A percentile compares a stretch with the other conserved stretches of the same genome.
phyloP scores from a whole-genome alignment of 1,140 invertebrate species.

The Leptinotarsa lineolata region DNA sequence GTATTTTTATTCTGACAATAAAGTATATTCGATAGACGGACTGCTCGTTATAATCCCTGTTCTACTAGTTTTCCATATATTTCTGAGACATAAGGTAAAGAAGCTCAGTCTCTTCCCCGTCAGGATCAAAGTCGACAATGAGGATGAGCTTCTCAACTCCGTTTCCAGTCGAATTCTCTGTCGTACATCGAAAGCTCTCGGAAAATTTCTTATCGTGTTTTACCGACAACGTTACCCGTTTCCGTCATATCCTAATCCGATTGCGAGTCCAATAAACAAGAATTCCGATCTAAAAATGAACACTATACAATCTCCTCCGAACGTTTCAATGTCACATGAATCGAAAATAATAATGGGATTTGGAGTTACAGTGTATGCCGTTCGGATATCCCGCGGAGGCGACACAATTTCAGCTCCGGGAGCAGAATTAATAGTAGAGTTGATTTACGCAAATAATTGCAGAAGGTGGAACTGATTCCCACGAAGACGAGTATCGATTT shows the following conservation, averaged over 20 bases:
- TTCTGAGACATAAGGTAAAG: no score
- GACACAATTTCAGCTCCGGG: background rate
- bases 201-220: constrained; percentile 1
- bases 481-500: no score
- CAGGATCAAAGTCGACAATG: no score
- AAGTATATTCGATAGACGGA: no score
- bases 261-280: constrained; percentile 6
- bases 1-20: no score
- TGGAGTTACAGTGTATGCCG: background rate
- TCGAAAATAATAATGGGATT: constrained; percentile 3
- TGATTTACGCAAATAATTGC: no score
- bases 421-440: background rate
- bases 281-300: constrained; percentile 3
- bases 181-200: background rate
- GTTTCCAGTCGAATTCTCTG: background rate
- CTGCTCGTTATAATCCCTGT: no score
- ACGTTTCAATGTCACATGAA: constrained; percentile 6
- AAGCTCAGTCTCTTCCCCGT: no score
- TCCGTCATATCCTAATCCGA: background rate
- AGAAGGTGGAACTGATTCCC: no score
- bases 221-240: background rate
- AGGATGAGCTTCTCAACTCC: background rate
- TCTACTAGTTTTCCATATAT: no score
- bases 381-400: constrained; percentile 1
- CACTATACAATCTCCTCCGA: background rate